These are phyloP conservation scores for Palythoa caribaeorum DNA, from an alignment of 92 coral and sea anemone species.

Conservation along the genomic window DNA sequence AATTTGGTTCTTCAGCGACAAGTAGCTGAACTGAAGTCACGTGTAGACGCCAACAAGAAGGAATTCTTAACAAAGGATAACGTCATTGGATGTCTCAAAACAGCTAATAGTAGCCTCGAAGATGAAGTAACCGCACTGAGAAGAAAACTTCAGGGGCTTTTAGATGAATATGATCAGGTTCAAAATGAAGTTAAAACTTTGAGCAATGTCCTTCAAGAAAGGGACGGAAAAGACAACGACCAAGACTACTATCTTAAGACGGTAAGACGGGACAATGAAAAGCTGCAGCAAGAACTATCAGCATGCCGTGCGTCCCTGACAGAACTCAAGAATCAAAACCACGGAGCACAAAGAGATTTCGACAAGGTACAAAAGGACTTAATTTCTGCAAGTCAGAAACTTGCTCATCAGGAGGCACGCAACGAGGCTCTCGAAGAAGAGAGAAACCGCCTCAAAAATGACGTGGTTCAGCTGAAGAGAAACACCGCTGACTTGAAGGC, in stretches of 20 bases:
- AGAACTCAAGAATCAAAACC: constrained; percentile 74
- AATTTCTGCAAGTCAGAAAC: constrained; percentile 76
- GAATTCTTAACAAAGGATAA: constrained; percentile 80
- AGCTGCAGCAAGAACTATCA: constrained; percentile 79
- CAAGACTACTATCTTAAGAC: constrained; percentile 78
- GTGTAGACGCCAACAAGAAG: constrained; percentile 77
- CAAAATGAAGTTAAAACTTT: constrained; percentile 76
- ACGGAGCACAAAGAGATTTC: constrained; percentile 78
- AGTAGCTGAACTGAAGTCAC: constrained; percentile 76
- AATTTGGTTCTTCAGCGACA: constrained; percentile 72
- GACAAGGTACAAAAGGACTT: constrained; percentile 88
- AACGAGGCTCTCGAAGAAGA: constrained; percentile 86
- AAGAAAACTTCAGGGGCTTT: constrained; percentile 72
- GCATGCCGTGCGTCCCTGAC: constrained; percentile 76
- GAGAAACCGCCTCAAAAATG: constrained; percentile 81
- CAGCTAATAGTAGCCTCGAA: constrained; percentile 78
- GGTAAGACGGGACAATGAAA: constrained; percentile 83
- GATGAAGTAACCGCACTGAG: constrained; percentile 83
- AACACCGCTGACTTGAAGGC: constrained; percentile 85
- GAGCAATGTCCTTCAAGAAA: constrained; percentile 74
- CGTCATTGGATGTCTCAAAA: constrained; percentile 82
- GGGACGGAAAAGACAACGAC: constrained; percentile 78
- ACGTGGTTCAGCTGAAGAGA: constrained; percentile 82
- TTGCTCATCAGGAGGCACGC: constrained; percentile 81
- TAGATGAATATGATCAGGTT: constrained; percentile 88